Evolutionary conservation across 2,113 vertebrate species (phyloP), one percentile per base, ranked within the genome.

Genomic region (Turdus rufiventris): DNA sequence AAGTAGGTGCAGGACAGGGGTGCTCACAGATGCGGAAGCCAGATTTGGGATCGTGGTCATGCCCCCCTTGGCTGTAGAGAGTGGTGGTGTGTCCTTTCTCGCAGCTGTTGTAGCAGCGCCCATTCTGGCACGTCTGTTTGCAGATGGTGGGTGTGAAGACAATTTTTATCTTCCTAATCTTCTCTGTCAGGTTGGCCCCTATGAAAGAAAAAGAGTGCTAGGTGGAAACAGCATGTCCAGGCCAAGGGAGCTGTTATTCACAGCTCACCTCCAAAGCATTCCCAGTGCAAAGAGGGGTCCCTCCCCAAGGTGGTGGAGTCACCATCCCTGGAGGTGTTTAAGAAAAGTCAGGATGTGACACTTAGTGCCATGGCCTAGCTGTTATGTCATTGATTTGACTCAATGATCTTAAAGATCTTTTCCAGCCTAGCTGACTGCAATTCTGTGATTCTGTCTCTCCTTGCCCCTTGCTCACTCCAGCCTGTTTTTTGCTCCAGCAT

Each of bases 21-120:
- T 90, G 98, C 99, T 99, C 93, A 99, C 99, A 99, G 96, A 99
- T 98, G 98, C 99, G 98, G 97, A 99, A 99, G 74, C 99, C 98
- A 4, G 98, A 97, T 75, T 98, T 98, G 19, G 98, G 98, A 38
- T 98, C 96, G 0, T 98, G 98, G 54, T 97, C 93, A 0, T 98
- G 97, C 9, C 98, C 97, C 2, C 98, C 98, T 33, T 97, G 98
- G 96, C 98, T 99, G 66, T 99, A 99, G 60, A 99, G 95, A 25
- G 99, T 99, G 88, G 99, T 99, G 88, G 99, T 96, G 92, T 99
- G 99, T 20, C 99, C 99, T 40, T 97, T 97, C 96, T 99, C 98
- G 7, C 99, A 99, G 97, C 96, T 98, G 97, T 99, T 99, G 96
- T 98, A 98, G 91, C 99, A 99, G 84, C 94, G 98, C 36, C 98